A percentile compares a stretch with the other conserved stretches of the same genome.
Evolutionary conservation across 2,113 vertebrate species (phyloP).

Genomic region (Sceloporus undulatus): DNA sequence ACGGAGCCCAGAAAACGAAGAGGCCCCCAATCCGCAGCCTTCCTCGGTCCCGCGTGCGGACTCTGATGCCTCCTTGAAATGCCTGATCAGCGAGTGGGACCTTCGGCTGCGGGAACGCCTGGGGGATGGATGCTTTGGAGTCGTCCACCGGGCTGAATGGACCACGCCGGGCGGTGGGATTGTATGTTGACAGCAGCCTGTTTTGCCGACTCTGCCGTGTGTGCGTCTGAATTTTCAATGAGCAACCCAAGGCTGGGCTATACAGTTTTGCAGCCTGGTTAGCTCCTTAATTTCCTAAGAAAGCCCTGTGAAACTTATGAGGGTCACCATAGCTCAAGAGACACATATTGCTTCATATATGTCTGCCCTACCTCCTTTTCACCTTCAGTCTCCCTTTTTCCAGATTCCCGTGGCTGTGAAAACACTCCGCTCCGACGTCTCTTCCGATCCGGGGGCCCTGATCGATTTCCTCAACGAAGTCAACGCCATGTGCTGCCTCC

Average conservation of each 20-base stretch:
- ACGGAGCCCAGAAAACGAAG: slow-evolving; percentile 65
- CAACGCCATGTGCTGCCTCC: slow-evolving; percentile 87
- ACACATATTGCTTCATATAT: no score
- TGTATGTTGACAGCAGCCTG: slow-evolving; percentile 69
- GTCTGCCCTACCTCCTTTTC: no score
- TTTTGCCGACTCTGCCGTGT: no score
- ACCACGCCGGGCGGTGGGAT: slow-evolving; percentile 78
- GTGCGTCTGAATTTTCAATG: no score
- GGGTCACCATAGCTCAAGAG: no score
- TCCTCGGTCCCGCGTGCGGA: slow-evolving; percentile 55
- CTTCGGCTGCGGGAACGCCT: slow-evolving; percentile 82
- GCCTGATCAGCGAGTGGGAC: slow-evolving; percentile 87
- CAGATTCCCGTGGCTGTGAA: slow-evolving; percentile 89
- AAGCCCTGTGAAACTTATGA: no score
- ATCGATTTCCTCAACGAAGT: slow-evolving; percentile 90
- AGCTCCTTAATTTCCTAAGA: no score
- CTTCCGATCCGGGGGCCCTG: slow-evolving; percentile 77
- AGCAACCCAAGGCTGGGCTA: no score
- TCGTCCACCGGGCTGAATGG: slow-evolving; percentile 88
- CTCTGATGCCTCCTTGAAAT: slow-evolving; percentile 75
- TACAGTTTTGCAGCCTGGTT: no score
- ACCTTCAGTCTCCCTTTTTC: no score
- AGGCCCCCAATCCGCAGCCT: slow-evolving; percentile 44
- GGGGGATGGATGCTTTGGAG: slow-evolving; percentile 89
- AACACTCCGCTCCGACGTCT: slow-evolving; percentile 78